phyloP scores from a whole-genome alignment of 2,113 vertebrate genomes.

The Leucopternis melanops region DNA sequence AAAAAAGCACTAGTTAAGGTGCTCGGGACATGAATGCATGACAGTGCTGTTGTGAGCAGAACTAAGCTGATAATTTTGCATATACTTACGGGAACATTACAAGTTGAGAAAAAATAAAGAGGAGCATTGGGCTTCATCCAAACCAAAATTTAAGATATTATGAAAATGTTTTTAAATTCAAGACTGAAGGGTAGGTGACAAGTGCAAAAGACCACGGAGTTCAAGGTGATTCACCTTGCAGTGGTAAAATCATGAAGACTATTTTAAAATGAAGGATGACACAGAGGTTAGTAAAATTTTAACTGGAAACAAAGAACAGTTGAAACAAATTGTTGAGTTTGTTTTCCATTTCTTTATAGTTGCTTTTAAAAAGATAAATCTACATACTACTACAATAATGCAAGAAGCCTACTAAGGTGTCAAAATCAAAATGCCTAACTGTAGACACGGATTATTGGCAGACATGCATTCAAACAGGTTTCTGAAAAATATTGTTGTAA shows the following conservation, averaged over 20 bases:
- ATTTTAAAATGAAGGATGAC: not conserved
- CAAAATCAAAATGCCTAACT: not conserved
- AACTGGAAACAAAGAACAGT: not conserved
- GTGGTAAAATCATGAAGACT: not conserved
- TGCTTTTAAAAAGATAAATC: not conserved
- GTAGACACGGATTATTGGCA: not conserved
- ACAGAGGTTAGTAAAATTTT: not conserved
- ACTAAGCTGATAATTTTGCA: not conserved
- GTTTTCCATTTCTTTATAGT: not conserved
- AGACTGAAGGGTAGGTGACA: not conserved
- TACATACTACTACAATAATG: not conserved
- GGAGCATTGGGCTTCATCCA: not conserved
- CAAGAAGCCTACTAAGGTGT: not conserved
- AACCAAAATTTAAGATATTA: not conserved
- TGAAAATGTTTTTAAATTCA: not conserved
- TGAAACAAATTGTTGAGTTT: not conserved
- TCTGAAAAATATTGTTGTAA: not conserved
- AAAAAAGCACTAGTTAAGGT: not conserved
- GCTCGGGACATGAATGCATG: not conserved
- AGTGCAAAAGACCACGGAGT: not conserved
- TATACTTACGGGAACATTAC: not conserved
- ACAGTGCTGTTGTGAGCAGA: fast-evolving
- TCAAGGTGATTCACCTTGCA: not conserved
- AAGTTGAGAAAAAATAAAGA: not conserved
- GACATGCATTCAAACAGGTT: not conserved